Conservation (phyloP, 2,113 vertebrate species). For the Colinus virginianus region DNA sequence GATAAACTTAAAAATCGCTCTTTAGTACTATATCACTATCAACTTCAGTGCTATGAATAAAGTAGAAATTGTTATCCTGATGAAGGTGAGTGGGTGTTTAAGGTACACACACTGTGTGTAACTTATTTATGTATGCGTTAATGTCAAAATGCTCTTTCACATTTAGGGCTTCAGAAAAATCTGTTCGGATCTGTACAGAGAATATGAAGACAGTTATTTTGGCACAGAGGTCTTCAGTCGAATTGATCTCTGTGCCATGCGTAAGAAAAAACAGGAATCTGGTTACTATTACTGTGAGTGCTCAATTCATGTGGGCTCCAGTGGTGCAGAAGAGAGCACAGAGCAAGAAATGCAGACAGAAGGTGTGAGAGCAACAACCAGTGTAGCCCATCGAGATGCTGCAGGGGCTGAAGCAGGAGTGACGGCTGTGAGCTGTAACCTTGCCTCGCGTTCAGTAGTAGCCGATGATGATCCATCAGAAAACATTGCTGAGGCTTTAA, state of each 20-base stretch:
- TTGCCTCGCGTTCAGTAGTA: not conserved
- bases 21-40: not conserved
- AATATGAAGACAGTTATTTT: conserved; percentile 65
- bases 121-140: not conserved
- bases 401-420: not conserved
- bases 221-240: conserved; percentile 48
- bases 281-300: conserved; percentile 61
- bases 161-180: conserved; percentile 61
- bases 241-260: conserved; percentile 73
- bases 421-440: not conserved
- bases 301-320: conserved; percentile 12
- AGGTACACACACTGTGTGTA: not conserved
- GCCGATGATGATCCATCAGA: conserved; percentile 17
- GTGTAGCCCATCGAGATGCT: not conserved
- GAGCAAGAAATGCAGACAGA: not conserved
- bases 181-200: conserved; percentile 53
- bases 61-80: not conserved
- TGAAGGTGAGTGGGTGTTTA: rapidly evolving
- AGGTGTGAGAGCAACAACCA: not conserved
- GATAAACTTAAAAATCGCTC: not conserved
- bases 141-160: not conserved
- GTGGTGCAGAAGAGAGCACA: not conserved
- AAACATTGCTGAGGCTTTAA: conserved; percentile 26
- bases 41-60: not conserved
- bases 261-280: conserved; percentile 67